Base-by-base conservation (phyloP, 2,797 vertebrate genomes). In the Champsocephalus esox region DNA sequence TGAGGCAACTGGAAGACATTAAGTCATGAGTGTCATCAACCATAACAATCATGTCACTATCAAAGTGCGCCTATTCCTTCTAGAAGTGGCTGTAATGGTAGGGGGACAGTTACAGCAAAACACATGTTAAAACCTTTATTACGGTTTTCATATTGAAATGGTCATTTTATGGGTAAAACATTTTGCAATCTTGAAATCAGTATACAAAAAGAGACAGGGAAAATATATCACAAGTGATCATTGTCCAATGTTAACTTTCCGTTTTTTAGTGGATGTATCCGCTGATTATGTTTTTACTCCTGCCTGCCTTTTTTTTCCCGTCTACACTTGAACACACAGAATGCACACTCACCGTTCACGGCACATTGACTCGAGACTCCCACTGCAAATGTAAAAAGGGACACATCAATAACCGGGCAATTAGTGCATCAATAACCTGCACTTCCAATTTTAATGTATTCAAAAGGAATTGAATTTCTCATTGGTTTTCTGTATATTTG, bases 381-480 rank as follows among this genome's bases (percentile, higher is more conserved):
- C 86, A 69, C 79, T 88, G 92, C 85, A 94, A 91, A 92, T 89
- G 90, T 90, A 92, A 90, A 93, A 92, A 80, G 86, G 88, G 89
- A 86, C 88, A 89, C 90, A 83, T 95, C 92, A 77, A 95, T 95
- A 92, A 75, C 78, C 1, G 75, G 88, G 89, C 94, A 94, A 93
- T 95, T 94, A 95, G 92, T 91, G 61, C 87, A 85, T 94, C 94
- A 90, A 94, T 95, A 94, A 79, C 78, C 85, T 81, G 89, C 91
- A 91, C 90, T 92, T 93, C 82, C 84, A 89, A 86, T 93, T 92
- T 92, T 84, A 91, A 92, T 90, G 83, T 88, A 94, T 95, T 91
- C 87, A 81, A 76, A 89, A 89, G 81, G 67, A 92, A 93, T 92
- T 87, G 87, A 85, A 92, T 93, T 93, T 92, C 77, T 83, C 72